Evolutionary conservation across 2,797 vertebrate genomes (phyloP), one percentile per base, ranked within the genome.

Genomic region (Parotocinclus haroldoi): DNA sequence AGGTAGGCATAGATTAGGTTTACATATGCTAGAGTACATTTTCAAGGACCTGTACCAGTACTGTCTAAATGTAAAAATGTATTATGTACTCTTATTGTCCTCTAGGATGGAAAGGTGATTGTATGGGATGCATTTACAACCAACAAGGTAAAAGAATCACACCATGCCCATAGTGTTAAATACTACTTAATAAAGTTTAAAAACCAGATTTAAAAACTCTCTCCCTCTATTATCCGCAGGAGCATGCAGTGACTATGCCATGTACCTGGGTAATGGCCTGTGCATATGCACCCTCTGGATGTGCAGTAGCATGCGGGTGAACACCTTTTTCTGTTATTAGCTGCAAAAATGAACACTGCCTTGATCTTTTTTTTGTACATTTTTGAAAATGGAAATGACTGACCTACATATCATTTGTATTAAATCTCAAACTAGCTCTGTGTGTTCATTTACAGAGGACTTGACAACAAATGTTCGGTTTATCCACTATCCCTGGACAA

Each of bases 191-290:
- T 54, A 9, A 54, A 53, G 17, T 58, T 1, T 12, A 11, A 4
- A 40, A 6, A 18, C 0, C 38, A n/a, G 8, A 36, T 63, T 7
- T 44, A 10, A n/a, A n/a, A n/a, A n/a, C n/a, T 13, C 16, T 39
- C 0, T 1, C 27, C 49, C 14, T 38, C 18, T 39, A 1, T 19
- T 72, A 79, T 65, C 42, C 56, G 72, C 45, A 99, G 97, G 97
- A 99, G 49, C 97, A 99, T 0, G 97, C 97, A 0, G 97, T 99
- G 81, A 99, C 96, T 0, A 99, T 99, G 97, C 96, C 96, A 0
- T 99, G 97, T 81, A 99, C 96, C 42, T 99, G 96, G 96, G 97
- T 99, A 82, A 99, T 99, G 96, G 96, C 96, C 0, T 99, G 97
- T 61, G 96, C 96, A 0, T 99, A 99, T 0, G 96, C 96, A 13